A percentile compares a stretch with the other conserved stretches of the same genome.
phyloP scores from a whole-genome alignment of 2,113 vertebrate genomes.

The Eretmochelys imbricata region DNA sequence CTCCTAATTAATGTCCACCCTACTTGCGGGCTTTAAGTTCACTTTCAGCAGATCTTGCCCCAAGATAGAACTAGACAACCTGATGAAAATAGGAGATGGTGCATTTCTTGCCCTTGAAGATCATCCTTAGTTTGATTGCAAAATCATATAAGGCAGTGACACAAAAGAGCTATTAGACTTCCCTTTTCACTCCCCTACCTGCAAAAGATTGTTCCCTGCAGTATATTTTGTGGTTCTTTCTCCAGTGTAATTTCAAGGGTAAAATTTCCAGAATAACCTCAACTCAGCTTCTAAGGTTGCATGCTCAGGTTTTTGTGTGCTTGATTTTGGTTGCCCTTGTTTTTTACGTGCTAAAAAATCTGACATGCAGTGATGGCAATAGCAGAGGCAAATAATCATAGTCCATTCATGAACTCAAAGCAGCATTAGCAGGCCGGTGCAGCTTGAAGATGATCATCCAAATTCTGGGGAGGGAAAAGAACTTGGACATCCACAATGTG shows the following conservation, averaged over 20 bases:
- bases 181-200: neutral
- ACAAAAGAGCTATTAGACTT: neutral
- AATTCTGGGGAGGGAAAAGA: too few species aligned
- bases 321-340: conserved; percentile 20
- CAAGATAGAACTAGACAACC: neutral
- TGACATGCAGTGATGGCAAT: neutral
- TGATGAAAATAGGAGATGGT: neutral
- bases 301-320: neutral
- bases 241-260: neutral
- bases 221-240: neutral
- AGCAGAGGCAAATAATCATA: neutral
- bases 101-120: neutral
- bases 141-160: neutral
- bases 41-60: conserved; percentile 14
- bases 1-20: conserved; percentile 29
- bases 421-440: neutral
- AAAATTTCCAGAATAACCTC: neutral
- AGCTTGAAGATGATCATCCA: neutral
- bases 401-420: neutral
- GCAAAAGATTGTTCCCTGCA: neutral
- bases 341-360: neutral
- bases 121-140: neutral
- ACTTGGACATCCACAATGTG: neutral
- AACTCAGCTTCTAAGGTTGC: neutral
- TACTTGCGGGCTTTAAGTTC: neutral